Percentiles rank a stretch among this genome's conserved stretches.
Conservation (phyloP, 1,140 invertebrate species). For the Vollenhovia emeryi region DNA sequence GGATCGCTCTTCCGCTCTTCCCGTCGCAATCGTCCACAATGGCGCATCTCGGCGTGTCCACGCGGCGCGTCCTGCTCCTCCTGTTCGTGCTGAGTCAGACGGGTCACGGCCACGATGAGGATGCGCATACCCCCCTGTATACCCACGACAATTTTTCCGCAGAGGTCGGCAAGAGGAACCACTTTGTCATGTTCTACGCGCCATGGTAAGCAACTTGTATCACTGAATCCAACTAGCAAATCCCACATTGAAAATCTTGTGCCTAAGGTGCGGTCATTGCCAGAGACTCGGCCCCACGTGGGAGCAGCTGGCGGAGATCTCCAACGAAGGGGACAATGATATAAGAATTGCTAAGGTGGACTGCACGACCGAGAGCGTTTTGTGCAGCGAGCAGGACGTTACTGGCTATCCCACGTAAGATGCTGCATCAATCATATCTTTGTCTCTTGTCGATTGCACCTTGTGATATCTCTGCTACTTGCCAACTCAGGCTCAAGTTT, state of each 20-base stretch:
- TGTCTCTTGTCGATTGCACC: not conserved
- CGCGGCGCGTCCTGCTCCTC: slow-evolving; percentile 45
- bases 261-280: slow-evolving; percentile 90
- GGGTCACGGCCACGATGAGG: slow-evolving; percentile 46
- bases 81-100: slow-evolving; percentile 69
- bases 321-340: slow-evolving; percentile 87
- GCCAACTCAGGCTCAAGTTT: slow-evolving; percentile 88
- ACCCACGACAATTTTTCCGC: slow-evolving; percentile 65
- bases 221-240: too few species aligned
- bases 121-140: slow-evolving; percentile 48
- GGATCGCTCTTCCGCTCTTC: too few species aligned
- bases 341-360: slow-evolving; percentile 91
- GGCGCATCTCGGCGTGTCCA: slow-evolving; percentile 7
- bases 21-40: slow-evolving; percentile 21
- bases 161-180: slow-evolving; percentile 87
- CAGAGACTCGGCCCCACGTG: slow-evolving; percentile 89
- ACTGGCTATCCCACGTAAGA: slow-evolving; percentile 90
- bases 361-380: slow-evolving; percentile 89
- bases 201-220: slow-evolving; percentile 91
- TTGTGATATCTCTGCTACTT: not conserved
- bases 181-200: slow-evolving; percentile 93
- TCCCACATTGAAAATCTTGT: not conserved
- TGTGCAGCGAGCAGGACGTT: slow-evolving; percentile 91
- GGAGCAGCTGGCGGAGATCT: slow-evolving; percentile 90
- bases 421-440: too few species aligned